Percentiles rank a stretch among this genome's conserved stretches.
phyloP scores from a whole-genome alignment of 37 sponge, comb jelly and placozoan genomes.

The Theonella swinhoei region DNA sequence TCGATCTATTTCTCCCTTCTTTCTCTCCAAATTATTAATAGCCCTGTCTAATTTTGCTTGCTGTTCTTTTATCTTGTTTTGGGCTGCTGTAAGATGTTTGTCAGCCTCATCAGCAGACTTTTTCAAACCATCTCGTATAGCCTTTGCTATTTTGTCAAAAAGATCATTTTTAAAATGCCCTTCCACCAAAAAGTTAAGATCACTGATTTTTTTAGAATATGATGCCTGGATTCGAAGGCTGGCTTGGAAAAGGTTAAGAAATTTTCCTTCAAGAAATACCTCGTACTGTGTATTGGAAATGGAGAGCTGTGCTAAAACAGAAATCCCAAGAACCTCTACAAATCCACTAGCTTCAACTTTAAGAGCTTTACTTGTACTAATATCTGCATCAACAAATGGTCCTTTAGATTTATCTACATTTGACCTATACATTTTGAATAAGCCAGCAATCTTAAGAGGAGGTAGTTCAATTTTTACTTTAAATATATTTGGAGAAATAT shows the following conservation, averaged over 20 bases:
- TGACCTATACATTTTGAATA: neutral
- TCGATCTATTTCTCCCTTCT: neutral
- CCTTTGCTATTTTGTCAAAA: neutral
- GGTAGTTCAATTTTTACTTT: neutral
- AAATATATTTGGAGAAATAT: neutral
- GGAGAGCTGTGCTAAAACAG: neutral
- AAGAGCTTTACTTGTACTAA: neutral
- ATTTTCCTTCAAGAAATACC: neutral
- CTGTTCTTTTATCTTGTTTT: neutral
- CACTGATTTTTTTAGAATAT: neutral
- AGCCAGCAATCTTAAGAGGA: neutral
- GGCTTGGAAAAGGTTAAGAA: neutral
- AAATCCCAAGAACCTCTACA: neutral
- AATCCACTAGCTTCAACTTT: slow-evolving; percentile 3
- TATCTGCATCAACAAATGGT: neutral
- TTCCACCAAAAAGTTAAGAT: neutral
- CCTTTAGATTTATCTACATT: neutral
- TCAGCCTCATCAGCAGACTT: neutral
- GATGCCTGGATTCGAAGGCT: neutral
- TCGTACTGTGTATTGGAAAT: slow-evolving; percentile 1
- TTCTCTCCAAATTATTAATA: neutral
- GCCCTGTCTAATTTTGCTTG: slow-evolving; percentile 7
- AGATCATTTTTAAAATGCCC: neutral
- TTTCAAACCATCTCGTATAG: neutral
- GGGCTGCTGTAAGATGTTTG: neutral